Conservation (phyloP, 2,113 vertebrate genomes). For the Corythoichthys intestinalis region DNA sequence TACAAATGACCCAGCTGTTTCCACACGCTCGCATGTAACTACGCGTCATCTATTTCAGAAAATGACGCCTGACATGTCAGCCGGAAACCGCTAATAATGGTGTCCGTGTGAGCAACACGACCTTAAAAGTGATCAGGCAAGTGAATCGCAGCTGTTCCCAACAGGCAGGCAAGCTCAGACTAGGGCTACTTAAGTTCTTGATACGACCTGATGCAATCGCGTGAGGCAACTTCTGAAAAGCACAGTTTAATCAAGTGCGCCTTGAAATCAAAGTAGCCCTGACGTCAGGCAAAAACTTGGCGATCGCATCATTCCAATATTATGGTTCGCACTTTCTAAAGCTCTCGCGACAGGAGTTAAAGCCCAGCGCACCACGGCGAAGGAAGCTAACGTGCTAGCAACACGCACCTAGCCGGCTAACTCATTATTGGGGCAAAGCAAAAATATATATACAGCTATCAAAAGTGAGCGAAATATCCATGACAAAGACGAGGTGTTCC, state of each 20-base stretch:
- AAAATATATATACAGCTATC: neutral
- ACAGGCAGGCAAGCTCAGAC: neutral
- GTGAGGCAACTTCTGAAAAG: constrained; percentile 10
- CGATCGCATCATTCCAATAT: neutral
- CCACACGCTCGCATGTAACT: neutral
- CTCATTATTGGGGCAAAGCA: constrained; percentile 14
- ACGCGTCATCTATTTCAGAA: constrained; percentile 3
- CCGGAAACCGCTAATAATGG: constrained; percentile 32
- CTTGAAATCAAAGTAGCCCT: constrained; percentile 12
- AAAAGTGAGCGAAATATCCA: neutral
- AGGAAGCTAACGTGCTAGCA: constrained; percentile 21
- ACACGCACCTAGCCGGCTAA: constrained; percentile 28
- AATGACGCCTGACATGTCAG: constrained; percentile 18
- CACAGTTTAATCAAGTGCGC: constrained; percentile 3
- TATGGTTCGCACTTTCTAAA: neutral
- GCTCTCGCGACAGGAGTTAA: constrained; percentile 24
- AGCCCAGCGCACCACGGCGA: constrained; percentile 34
- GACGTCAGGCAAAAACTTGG: constrained; percentile 19
- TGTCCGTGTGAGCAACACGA: constrained; percentile 28
- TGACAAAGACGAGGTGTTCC: neutral
- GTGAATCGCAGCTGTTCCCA: constrained; percentile 14
- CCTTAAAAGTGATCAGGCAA: constrained; percentile 24
- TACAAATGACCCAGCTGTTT: neutral
- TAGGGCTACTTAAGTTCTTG: neutral
- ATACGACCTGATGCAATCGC: neutral